phyloP scores from a whole-genome alignment of 2,797 vertebrate species.

The Echiichthys vipera region DNA sequence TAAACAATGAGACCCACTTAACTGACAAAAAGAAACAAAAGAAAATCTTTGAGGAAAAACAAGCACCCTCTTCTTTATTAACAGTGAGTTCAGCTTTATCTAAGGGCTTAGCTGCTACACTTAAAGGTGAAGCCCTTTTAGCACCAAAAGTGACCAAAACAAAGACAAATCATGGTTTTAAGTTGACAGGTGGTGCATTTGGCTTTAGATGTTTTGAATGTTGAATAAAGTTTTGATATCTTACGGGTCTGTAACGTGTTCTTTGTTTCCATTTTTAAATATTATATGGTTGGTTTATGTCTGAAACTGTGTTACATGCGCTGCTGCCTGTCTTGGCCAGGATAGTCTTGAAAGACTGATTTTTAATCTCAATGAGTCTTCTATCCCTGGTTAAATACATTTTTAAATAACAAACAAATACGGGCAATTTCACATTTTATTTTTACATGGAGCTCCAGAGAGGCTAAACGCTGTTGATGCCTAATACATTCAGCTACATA shows the following conservation, averaged over 20 bases:
- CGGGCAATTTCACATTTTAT: not conserved
- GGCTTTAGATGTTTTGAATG: no score
- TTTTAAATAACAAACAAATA: no score
- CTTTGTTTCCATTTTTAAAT: no score
- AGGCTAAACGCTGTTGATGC: not conserved
- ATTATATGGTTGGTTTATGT: no score
- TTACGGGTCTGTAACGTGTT: no score
- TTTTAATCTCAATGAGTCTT: no score
- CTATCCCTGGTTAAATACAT: no score
- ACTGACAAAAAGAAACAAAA: slow-evolving; percentile 15
- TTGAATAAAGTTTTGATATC: no score
- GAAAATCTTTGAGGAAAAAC: slow-evolving; percentile 20
- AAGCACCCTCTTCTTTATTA: slow-evolving; percentile 32
- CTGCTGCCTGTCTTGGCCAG: no score
- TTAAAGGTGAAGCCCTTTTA: not conserved
- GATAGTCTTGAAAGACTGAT: no score
- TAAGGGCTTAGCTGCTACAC: not conserved
- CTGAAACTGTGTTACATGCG: no score
- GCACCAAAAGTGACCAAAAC: not conserved
- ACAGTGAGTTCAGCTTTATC: slow-evolving; percentile 19
- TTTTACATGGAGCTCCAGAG: no score
- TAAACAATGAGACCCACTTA: slow-evolving; percentile 34
- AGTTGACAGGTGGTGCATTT: not conserved
- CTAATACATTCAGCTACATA: not conserved
- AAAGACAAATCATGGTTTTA: not conserved